phyloP scores from a whole-genome alignment of 2,888 invertebrate species.

The Margaritifera margaritifera region DNA sequence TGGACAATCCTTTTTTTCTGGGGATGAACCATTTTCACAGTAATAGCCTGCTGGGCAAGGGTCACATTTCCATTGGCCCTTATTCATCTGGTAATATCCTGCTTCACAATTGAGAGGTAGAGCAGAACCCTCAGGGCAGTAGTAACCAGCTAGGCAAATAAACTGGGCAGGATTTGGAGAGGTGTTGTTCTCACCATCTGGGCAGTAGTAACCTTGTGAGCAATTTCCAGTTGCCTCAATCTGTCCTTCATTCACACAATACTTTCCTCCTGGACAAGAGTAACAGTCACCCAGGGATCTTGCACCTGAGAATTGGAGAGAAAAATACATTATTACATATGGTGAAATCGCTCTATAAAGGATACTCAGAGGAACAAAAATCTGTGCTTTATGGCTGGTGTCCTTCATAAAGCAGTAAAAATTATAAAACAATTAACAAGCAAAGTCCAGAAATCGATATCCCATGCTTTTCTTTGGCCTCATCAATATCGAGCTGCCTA shows the following conservation, averaged over 20 bases:
- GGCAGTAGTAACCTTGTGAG: slow-evolving; percentile 67
- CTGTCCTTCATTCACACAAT: slow-evolving; percentile 62
- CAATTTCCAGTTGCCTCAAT: slow-evolving; percentile 61
- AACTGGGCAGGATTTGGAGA: slow-evolving; percentile 55
- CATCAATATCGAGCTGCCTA: too few relatives aligned
- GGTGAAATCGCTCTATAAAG: not conserved
- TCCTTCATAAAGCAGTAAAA: too few relatives aligned
- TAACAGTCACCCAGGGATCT: slow-evolving; percentile 57
- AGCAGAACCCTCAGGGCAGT: slow-evolving; percentile 63
- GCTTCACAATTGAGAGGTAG: slow-evolving; percentile 58
- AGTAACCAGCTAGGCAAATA: slow-evolving; percentile 59
- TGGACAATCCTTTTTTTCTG: slow-evolving; percentile 59
- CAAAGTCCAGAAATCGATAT: too few relatives aligned
- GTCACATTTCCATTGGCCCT: slow-evolving; percentile 56
- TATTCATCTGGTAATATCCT: slow-evolving; percentile 60
- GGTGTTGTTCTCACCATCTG: slow-evolving; percentile 59
- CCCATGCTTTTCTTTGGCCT: too few relatives aligned
- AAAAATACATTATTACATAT: not conserved
- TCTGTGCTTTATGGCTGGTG: too few relatives aligned
- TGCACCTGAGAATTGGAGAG: slow-evolving; percentile 50
- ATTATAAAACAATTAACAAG: too few relatives aligned
- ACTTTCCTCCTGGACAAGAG: slow-evolving; percentile 66
- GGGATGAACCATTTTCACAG: slow-evolving; percentile 58
- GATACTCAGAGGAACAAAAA: not conserved
- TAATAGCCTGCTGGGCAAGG: slow-evolving; percentile 68